A percentile compares a stretch with the other conserved stretches of the same genome.
These are phyloP conservation scores for Pseudois nayaur DNA, from an alignment of 2,113 vertebrate genomes.

Conservation along the genomic window DNA sequence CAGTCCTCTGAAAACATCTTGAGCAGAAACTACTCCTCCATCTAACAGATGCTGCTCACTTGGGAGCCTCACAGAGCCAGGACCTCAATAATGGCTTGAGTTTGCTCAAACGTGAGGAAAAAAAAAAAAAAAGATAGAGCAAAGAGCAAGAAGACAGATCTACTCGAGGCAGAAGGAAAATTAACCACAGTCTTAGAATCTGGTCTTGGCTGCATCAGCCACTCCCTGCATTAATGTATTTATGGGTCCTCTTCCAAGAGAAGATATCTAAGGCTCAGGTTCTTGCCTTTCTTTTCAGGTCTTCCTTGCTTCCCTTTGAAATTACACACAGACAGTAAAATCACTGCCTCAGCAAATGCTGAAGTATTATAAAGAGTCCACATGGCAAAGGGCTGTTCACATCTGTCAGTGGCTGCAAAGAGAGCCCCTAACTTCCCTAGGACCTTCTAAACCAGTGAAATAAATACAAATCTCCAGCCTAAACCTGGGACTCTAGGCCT, in stretches of 20 bases:
- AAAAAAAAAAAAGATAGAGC: background rate
- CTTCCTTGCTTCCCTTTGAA: constrained; percentile 57
- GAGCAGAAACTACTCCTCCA: constrained; percentile 6
- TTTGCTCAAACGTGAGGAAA: background rate
- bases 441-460: constrained; percentile 66
- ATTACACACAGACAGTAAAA: constrained; percentile 16
- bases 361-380: constrained; percentile 73
- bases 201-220: constrained; percentile 44
- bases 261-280: constrained; percentile 48
- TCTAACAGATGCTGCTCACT: constrained; percentile 36
- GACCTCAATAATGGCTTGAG: background rate
- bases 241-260: constrained; percentile 60
- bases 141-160: background rate
- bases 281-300: constrained; percentile 34
- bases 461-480: constrained; percentile 68
- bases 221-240: constrained; percentile 54
- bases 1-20: constrained; percentile 37
- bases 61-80: background rate
- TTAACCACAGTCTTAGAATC: constrained; percentile 6
- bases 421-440: constrained; percentile 55
- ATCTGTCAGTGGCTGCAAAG: constrained; percentile 67
- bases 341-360: constrained; percentile 49
- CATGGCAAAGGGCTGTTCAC: constrained; percentile 57
- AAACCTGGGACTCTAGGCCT: constrained; percentile 49
- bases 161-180: background rate